Evolutionary conservation across 2,797 vertebrate species (phyloP), one percentile per base, ranked within the genome.

Genomic region (Sphenodon punctatus): DNA sequence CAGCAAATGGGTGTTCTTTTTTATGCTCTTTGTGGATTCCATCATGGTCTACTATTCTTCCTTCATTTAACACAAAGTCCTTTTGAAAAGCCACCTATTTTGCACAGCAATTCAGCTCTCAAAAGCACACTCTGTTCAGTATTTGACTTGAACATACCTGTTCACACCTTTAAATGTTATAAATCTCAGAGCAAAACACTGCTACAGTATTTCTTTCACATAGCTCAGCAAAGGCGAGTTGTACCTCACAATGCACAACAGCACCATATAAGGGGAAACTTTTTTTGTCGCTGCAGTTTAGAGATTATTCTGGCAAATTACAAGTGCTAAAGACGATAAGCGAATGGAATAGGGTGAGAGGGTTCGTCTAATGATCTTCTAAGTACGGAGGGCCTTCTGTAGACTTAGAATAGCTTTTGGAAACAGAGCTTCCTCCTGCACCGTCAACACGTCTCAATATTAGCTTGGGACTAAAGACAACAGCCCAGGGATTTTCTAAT

Each of bases 191-290:
- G 39, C 5, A 42, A 5, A 36, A 41, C 49, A n/a, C n/a, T 13
- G 8, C 15, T 36, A 27, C n/a, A n/a, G n/a, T n/a, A n/a, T 7
- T 34, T 16, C 30, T 27, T 0, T 0, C 2, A 20, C 5, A 34
- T n/a, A 34, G 66, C 30, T 11, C 1, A 55, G 12, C 64, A 51
- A n/a, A n/a, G n/a, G n/a, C n/a, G n/a, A n/a, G n/a, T 5, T 0
- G 0, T 0, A 20, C 0, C 1, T 10, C 20, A 19, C 2, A 27
- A 17, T 8, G 19, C 27, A 53, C 3, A 3, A 12, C 7, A 5
- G 17, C 39, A 4, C 8, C 51, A 68, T 6, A 7, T 2, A 8
- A 67, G 67, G 7, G 2, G 30, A 30, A 20, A 46, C 16, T 69
- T 20, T 15, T 51, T n/a, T n/a, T n/a, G 8, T 27, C 15, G 51